Percentiles rank a stretch among this genome's conserved stretches.
These are phyloP conservation scores for Keiferia lycopersicella DNA, from an alignment of 2,888 invertebrate genomes.

Conservation along the genomic window DNA sequence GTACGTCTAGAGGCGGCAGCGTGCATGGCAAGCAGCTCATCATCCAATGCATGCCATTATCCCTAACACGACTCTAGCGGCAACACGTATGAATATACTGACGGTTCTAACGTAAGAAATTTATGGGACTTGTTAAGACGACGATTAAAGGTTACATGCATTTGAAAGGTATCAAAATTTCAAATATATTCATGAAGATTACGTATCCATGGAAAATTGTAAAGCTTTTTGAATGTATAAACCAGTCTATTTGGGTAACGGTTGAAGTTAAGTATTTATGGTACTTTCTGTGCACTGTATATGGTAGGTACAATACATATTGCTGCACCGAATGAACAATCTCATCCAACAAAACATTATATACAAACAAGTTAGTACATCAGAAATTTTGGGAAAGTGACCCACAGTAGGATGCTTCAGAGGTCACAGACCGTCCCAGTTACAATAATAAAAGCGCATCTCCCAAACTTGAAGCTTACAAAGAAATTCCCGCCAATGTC, in stretches of 20 bases:
- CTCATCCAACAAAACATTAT: too few species aligned
- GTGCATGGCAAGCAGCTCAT: conserved; percentile 26
- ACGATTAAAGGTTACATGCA: not conserved
- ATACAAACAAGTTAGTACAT: too few species aligned
- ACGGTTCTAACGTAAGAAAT: not conserved
- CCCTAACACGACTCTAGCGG: conserved; percentile 29
- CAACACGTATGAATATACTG: not conserved
- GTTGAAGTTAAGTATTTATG: too few species aligned
- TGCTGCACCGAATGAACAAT: too few species aligned
- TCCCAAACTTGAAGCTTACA: not conserved
- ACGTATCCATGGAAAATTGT: not conserved
- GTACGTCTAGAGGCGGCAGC: conserved; percentile 15
- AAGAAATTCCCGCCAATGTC: not conserved
- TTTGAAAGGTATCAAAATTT: not conserved
- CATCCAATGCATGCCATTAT: conserved; percentile 35
- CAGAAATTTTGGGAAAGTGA: not conserved
- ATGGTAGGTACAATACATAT: too few species aligned
- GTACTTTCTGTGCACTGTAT: too few species aligned
- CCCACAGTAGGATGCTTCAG: not conserved
- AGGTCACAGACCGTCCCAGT: not conserved
- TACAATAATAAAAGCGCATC: not conserved
- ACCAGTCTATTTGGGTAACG: too few species aligned
- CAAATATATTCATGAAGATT: not conserved
- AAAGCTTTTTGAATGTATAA: too few species aligned
- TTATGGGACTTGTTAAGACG: not conserved